Evolutionary conservation across 2,888 invertebrate genomes (phyloP).

Genomic region (Nasonovia ribisnigri): DNA sequence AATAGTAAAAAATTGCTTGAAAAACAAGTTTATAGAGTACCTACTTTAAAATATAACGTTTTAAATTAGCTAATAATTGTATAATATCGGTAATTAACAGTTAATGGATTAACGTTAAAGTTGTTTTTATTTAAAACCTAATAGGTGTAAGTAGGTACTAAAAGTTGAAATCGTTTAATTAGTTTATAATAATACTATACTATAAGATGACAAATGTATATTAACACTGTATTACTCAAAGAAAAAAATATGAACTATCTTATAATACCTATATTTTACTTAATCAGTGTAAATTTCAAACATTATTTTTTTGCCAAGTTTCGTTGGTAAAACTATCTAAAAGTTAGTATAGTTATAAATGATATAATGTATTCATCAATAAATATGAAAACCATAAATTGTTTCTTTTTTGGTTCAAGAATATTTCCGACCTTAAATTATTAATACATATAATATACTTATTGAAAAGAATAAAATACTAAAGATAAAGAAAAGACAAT

Average conservation of each 20-base stretch:
- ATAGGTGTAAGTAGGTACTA: background rate
- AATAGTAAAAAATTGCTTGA: background rate
- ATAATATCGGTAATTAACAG: background rate
- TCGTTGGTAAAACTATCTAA: background rate
- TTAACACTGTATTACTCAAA: background rate
- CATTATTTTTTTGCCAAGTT: no score
- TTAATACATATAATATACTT: background rate
- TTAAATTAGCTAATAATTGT: background rate
- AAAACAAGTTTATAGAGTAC: background rate
- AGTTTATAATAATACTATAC: background rate
- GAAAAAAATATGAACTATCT: background rate
- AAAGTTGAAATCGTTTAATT: background rate
- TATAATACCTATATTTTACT: background rate
- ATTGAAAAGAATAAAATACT: background rate
- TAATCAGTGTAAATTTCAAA: background rate
- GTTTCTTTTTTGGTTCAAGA: background rate
- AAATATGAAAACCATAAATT: no score
- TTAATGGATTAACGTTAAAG: background rate
- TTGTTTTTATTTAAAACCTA: background rate
- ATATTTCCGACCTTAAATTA: background rate
- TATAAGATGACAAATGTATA: background rate
- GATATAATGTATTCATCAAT: background rate
- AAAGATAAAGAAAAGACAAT: background rate
- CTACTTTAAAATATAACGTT: background rate
- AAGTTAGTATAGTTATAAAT: background rate